Base-by-base conservation (phyloP, 2,113 vertebrate genomes). In the Oncorhynchus clarkii region DNA sequence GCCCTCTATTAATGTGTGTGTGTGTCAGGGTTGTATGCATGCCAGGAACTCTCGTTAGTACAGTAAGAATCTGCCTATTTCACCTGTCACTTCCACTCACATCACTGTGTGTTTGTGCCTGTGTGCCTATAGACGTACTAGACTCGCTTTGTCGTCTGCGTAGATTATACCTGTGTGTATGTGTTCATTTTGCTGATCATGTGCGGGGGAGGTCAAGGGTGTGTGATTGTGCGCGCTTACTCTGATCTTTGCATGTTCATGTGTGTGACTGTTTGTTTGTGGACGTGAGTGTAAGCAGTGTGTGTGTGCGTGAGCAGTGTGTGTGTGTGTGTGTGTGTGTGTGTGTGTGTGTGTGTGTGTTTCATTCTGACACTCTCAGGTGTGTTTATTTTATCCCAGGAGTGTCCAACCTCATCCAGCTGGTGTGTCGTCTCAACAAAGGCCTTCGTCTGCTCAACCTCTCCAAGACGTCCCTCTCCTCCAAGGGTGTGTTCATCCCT, bases 361-460 rank as follows among this genome's bases (percentile, higher is more conserved):
- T 45, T 45, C 39, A 45, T 45, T 45, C 39, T 45, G 39, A 45
- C 39, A 45, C 39, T 45, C 39, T 45, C 39, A 45, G 11, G 9
- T 11, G 2, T 45, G 39, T 45, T 45, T 45, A 45, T 45, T 45
- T 45, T 45, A 9, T 27, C 24, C 72, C 84, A 95, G 96, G 95
- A 65, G 94, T 96, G 70, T 92, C 94, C 80, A 95, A 94, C 79
- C 92, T 97, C 73, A 95, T 96, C 80, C 95, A 96, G 90, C 95
- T 96, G 84, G 93, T 97, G 49, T 95, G 95, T 74, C 95, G 94
- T 74, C 95, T 96, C 80, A 95, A 94, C 72, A 95, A 95, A 66
- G 96, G 96, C 49, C 92, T 97, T 72, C 94, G 93, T 79, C 94
- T 94, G 79, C 93, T 97, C 59, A 96, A 95, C 87, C 94, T 97